Evolutionary conservation across 2,113 vertebrate species (phyloP).

Genomic region (Hippocampus zosterae): DNA sequence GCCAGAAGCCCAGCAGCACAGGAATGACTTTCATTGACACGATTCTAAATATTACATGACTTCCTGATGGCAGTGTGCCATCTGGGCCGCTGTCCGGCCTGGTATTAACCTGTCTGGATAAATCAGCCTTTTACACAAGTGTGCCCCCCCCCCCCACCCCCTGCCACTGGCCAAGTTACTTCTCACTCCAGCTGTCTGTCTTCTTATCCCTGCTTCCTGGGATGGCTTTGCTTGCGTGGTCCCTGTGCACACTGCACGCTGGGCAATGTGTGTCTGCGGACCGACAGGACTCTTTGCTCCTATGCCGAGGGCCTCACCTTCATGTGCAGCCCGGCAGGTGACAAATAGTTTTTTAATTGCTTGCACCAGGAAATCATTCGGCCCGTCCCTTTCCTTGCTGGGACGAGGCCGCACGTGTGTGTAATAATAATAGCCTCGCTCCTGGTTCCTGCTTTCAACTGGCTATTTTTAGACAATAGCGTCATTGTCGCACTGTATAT

Average conservation of each 20-base stretch:
- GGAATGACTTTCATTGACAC: constrained; percentile 67
- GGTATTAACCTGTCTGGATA: constrained; percentile 78
- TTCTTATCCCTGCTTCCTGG: constrained; percentile 12
- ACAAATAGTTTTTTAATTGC: constrained; percentile 94
- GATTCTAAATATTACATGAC: constrained; percentile 78
- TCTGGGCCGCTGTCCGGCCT: constrained; percentile 65
- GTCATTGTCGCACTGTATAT: neutral
- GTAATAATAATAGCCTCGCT: constrained; percentile 75
- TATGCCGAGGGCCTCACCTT: constrained; percentile 68
- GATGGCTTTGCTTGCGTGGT: constrained; percentile 28
- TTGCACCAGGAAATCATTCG: constrained; percentile 84
- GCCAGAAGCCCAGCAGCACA: constrained; percentile 44
- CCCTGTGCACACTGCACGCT: constrained; percentile 15
- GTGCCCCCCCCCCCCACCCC: constrained; percentile 23
- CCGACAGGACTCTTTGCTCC: constrained; percentile 43
- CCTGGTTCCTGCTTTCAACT: constrained; percentile 50
- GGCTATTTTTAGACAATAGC: constrained; percentile 72
- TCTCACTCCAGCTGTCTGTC: constrained; percentile 11
- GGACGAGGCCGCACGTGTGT: constrained; percentile 67
- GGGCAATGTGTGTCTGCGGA: constrained; percentile 22
- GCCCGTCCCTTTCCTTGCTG: constrained; percentile 77
- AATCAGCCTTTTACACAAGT: constrained; percentile 69
- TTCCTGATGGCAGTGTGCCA: constrained; percentile 72
- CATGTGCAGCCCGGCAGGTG: constrained; percentile 74
- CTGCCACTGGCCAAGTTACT: constrained; percentile 25